Conservation (phyloP, 2,113 vertebrate species). For the Speoplatyrhinus poulsoni region DNA sequence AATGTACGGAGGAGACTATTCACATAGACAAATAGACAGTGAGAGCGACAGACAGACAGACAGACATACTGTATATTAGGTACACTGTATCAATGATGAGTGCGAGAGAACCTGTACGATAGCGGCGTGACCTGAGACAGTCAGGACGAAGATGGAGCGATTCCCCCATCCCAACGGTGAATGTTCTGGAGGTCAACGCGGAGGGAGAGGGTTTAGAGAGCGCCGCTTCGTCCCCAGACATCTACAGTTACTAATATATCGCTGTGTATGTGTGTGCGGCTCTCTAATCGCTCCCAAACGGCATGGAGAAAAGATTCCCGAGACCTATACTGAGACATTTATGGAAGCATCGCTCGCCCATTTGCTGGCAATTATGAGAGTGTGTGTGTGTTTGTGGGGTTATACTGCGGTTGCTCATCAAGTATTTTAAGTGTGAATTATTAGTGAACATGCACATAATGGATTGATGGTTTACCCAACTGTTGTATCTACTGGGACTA, state of each 20-base stretch:
- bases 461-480: conserved; percentile 68
- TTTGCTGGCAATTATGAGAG: not conserved
- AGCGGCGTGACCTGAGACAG: conserved; percentile 17
- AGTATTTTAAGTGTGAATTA: conserved; percentile 50
- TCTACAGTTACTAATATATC: conserved; percentile 76
- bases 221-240: conserved; percentile 66
- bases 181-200: conserved; percentile 68
- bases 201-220: conserved; percentile 63
- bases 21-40: too few species aligned
- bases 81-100: conserved; percentile 25
- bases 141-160: conserved; percentile 47
- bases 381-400: not conserved
- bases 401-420: conserved; percentile 48
- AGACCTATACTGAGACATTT: too few species aligned
- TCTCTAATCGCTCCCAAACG: too few species aligned
- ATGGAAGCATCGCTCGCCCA: too few species aligned
- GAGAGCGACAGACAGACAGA: too few species aligned
- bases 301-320: too few species aligned
- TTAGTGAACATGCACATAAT: conserved; percentile 69
- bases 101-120: conserved; percentile 51
- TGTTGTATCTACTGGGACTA: conserved; percentile 67
- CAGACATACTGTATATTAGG: conserved; percentile 2
- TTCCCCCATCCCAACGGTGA: conserved; percentile 53
- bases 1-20: not conserved
- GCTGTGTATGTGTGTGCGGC: not conserved